A percentile compares a stretch with the other conserved stretches of the same genome.
Conservation (phyloP, 2,113 vertebrate species). For the Prochilodus magdalenae region DNA sequence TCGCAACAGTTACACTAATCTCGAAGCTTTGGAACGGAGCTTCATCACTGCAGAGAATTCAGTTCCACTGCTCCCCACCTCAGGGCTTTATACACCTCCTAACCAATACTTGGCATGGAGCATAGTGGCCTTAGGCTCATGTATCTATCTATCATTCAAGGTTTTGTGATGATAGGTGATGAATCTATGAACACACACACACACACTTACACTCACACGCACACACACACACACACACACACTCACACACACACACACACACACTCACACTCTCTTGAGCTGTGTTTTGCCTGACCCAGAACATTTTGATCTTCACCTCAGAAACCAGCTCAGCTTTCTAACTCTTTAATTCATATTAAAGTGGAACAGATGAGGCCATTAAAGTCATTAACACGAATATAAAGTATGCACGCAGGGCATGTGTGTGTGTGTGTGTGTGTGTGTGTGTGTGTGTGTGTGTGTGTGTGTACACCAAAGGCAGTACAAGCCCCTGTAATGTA, state of each 20-base stretch:
- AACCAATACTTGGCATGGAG: no score
- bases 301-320: slow-evolving; percentile 25
- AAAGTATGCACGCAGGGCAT: slow-evolving; percentile 49
- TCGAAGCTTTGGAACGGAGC: no score
- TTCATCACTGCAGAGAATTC: background rate
- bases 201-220: no score
- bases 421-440: background rate
- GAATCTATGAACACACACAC: no score
- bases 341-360: slow-evolving; percentile 75
- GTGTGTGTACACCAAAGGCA: slow-evolving; percentile 56
- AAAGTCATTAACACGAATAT: slow-evolving; percentile 77
- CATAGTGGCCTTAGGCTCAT: no score
- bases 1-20: no score
- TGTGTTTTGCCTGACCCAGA: background rate
- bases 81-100: no score
- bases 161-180: no score
- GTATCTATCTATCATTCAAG: no score
- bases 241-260: slow-evolving; percentile 32
- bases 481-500: slow-evolving; percentile 65
- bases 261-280: background rate
- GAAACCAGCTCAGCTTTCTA: slow-evolving; percentile 59
- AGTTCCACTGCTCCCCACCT: no score
- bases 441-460: slow-evolving; percentile 23
- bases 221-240: slow-evolving; percentile 21
- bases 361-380: slow-evolving; percentile 75